Conservation (phyloP, 1,140 invertebrate species). For the Tachypleus tridentatus region DNA sequence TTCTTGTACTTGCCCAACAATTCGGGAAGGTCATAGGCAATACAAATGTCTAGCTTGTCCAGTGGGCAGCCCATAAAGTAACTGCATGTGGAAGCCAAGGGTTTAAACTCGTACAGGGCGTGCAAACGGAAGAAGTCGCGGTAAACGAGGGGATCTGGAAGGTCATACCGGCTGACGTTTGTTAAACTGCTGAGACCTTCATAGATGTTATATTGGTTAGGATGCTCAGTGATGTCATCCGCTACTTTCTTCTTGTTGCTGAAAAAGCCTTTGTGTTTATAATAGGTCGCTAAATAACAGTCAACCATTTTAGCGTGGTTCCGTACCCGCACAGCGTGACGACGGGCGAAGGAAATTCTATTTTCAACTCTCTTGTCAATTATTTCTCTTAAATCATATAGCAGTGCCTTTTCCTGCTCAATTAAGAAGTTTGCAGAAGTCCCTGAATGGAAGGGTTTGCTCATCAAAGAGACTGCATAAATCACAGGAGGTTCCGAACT, state of each 20-base stretch:
- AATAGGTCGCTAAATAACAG: constrained; percentile 83
- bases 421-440: constrained; percentile 31
- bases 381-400: constrained; percentile 60
- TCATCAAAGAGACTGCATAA: constrained; percentile 86
- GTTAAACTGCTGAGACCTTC: constrained; percentile 68
- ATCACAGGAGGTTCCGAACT: constrained; percentile 78
- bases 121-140: constrained; percentile 78
- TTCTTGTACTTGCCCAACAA: constrained; percentile 73
- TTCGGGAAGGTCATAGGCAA: constrained; percentile 85
- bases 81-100: constrained; percentile 73
- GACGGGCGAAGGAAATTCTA: constrained; percentile 79
- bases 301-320: constrained; percentile 97
- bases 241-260: constrained; percentile 65
- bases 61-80: constrained; percentile 83
- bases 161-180: constrained; percentile 83
- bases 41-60: constrained; percentile 74
- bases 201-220: constrained; percentile 79
- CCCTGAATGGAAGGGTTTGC: constrained; percentile 43
- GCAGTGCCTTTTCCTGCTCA: constrained; percentile 75
- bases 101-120: constrained; percentile 73
- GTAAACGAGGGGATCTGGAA: constrained; percentile 85
- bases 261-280: constrained; percentile 87
- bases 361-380: constrained; percentile 59
- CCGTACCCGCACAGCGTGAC: constrained; percentile 84
- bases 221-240: constrained; percentile 62